These are phyloP conservation scores for Nomada goodeniana DNA, from an alignment of 2,888 invertebrate species.

Conservation along the genomic window DNA sequence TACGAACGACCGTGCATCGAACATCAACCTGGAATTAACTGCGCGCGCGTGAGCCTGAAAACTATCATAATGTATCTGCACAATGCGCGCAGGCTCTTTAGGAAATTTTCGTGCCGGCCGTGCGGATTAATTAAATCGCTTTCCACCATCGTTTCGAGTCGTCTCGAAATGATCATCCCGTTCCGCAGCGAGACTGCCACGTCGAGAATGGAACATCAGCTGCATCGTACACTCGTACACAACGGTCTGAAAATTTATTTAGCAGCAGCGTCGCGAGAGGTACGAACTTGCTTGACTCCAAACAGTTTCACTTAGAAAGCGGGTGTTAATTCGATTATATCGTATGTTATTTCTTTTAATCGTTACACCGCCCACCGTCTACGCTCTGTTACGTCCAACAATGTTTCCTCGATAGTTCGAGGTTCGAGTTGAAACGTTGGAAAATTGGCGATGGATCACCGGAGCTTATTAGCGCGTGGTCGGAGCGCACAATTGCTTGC, in stretches of 20 bases:
- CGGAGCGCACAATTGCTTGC: slow-evolving; percentile 52
- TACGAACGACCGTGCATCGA: background rate
- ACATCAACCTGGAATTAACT: background rate
- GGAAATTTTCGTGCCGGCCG: too few species aligned
- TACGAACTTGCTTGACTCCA: background rate
- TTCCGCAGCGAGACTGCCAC: background rate
- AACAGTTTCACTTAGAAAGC: slow-evolving; percentile 11
- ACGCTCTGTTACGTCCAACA: background rate
- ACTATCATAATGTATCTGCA: background rate
- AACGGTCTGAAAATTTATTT: background rate
- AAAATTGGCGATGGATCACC: slow-evolving; percentile 35
- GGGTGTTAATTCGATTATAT: background rate
- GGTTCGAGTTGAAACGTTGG: slow-evolving; percentile 14
- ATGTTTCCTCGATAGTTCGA: background rate
- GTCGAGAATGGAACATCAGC: background rate
- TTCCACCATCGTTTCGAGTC: too few species aligned
- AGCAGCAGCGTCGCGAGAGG: background rate
- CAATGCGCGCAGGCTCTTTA: background rate
- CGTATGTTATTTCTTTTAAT: background rate
- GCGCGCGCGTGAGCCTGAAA: background rate
- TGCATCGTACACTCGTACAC: too few species aligned
- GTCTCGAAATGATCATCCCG: slow-evolving; percentile 13
- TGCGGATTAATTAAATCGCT: too few species aligned
- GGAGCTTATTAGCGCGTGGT: slow-evolving; percentile 56
- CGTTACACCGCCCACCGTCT: background rate